Base-by-base conservation (phyloP, 2,797 vertebrate genomes). In the Sciurus vulgaris region DNA sequence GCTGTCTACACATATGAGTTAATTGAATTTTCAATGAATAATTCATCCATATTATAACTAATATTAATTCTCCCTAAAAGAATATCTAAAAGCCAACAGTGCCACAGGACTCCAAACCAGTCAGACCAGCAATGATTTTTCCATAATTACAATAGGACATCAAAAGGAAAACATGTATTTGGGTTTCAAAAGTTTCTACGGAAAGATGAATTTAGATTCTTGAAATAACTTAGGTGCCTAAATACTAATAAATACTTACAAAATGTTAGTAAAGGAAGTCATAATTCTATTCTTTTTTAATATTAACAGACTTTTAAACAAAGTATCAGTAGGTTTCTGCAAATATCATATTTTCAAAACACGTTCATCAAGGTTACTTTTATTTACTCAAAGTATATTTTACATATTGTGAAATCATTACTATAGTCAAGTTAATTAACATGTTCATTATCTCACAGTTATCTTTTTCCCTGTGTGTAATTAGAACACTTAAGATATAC, bases 321-420 rank as follows among this genome's bases (percentile, higher is more conserved):
- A 84, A 93, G 22, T 69, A 94, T 94, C 3, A 93, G 79, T 2
- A 83, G 59, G 1, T 96, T 93, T 88, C 82, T 95, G 22, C 9
- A 94, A 96, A 94, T 61, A 95, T 41, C 44, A 94, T 49, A 96
- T 88, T 95, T 69, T 22, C 41, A 95, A 95, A 87, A 87, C 14
- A 73, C 65, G 87, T 86, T 86, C 49, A 77, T 38, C 38, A 90
- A 84, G 22, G 51, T 35, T 95, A 65, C 54, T 84, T 84, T 86
- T 72, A 72, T 28, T 73, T 44, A 67, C 10, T 44, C 14, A 67
- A 59, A 63, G 33, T 54, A 82, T 76, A 61, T 93, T n/a, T 76
- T 69, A 87, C 14, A 41, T 41, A 81, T 67, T 86, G 30, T 79
- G 18, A 72, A 94, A 63, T 72, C 22, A 91, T 79, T 79, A n/a